Evolutionary conservation across 92 coral and sea anemone species (phyloP), one percentile per base, ranked within the genome.

Genomic region (Porites evermanni): DNA sequence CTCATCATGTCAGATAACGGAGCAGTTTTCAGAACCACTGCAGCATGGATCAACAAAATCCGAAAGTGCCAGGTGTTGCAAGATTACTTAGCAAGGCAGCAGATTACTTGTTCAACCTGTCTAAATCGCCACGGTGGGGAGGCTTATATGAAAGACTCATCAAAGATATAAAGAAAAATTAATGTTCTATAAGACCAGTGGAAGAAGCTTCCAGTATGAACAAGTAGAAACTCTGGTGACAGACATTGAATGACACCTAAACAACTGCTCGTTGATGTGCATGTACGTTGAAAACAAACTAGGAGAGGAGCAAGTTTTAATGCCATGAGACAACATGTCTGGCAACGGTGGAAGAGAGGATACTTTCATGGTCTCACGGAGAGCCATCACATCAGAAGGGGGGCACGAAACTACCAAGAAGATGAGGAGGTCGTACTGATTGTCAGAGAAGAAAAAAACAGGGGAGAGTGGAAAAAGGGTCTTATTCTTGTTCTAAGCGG

Each of bases 111-210:
- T 88, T 91, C 87, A 84, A 92, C 83, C 56, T 83, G 0, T 86
- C 96, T 8, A 90, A 74, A 53, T 93, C 88, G 29, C 93, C 93
- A 19, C 83, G 88, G 91, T 87, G 93, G 93, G 93, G 93, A 87
- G 95, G 89, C 5, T 18, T 89, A 83, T 92, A 92, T 21, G 92
- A 89, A 20, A 4, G 88, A 24, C 84, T 81, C 20, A 71, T 79
- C 23, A 59, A 47, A 21, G 87, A 79, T 4, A 38, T 88, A 18
- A 91, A 91, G 85, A 82, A 84, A 47, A n/a, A n/a, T n/a, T n/a
- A n/a, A 79, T 84, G 3, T 63, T 71, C 14, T 79, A 88, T 80
- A 91, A 88, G 72, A 84, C 88, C 14, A 2, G 32, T 2, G 32
- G 32, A 29, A 29, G 32, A n/a, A 32, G 24, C 38, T 82, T 90